phyloP scores from a whole-genome alignment of 2,113 vertebrate genomes.

The Hiodon alosoides region DNA sequence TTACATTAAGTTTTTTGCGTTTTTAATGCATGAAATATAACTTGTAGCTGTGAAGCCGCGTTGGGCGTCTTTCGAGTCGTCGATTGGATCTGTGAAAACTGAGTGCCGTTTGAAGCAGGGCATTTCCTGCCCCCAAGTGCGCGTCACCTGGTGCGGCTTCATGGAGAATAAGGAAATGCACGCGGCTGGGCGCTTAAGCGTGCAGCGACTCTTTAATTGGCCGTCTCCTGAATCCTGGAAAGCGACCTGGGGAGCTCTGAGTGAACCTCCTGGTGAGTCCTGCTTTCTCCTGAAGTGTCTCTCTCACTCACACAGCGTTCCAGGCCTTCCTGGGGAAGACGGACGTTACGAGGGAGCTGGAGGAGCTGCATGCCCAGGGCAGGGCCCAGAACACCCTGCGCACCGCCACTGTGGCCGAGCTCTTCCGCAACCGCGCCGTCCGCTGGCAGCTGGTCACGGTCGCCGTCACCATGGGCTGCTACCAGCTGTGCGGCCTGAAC shows the following conservation, averaged over 20 bases:
- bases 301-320: constrained; percentile 64
- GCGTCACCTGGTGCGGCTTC: too few relatives aligned
- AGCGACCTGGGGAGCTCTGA: not conserved
- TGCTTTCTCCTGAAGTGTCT: constrained; percentile 1
- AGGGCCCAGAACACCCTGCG: constrained; percentile 61
- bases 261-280: not conserved
- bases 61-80: too few relatives aligned
- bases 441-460: constrained; percentile 83
- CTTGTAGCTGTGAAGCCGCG: too few relatives aligned
- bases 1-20: not conserved
- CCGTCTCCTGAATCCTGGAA: too few relatives aligned
- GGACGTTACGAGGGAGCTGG: constrained; percentile 75
- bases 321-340: constrained; percentile 77
- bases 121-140: too few relatives aligned
- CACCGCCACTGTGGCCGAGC: constrained; percentile 60
- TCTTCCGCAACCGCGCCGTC: constrained; percentile 59
- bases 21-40: not conserved
- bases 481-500: constrained; percentile 93
- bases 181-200: too few relatives aligned
- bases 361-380: constrained; percentile 74
- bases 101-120: too few relatives aligned
- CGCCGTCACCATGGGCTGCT: constrained; percentile 80
- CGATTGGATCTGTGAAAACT: too few relatives aligned
- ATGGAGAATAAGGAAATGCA: too few relatives aligned
- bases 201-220: too few relatives aligned